Evolutionary conservation across 2,113 vertebrate genomes (phyloP).

Genomic region (Phylloscopus whistleri): DNA sequence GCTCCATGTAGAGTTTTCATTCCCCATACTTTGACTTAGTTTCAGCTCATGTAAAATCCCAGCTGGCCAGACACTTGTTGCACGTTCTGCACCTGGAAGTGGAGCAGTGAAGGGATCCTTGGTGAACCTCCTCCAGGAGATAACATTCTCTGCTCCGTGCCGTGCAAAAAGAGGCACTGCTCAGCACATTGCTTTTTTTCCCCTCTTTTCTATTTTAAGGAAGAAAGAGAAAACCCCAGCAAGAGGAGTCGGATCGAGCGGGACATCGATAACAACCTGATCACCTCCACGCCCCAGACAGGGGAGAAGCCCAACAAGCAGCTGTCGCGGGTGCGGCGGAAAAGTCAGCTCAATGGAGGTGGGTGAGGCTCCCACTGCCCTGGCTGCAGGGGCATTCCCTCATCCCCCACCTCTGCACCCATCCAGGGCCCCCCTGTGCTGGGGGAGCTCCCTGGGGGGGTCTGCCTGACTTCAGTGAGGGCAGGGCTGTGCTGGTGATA

Average conservation of each 20-base stretch:
- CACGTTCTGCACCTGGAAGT: not conserved
- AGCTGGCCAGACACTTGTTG: not conserved
- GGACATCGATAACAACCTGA: constrained; percentile 90
- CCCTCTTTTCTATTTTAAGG: constrained; percentile 72
- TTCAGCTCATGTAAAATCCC: not conserved
- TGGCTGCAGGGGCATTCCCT: too few species aligned
- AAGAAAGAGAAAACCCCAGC: constrained; percentile 88
- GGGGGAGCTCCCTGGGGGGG: rapidly evolving
- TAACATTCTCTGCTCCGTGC: not conserved
- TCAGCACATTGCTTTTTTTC: constrained; percentile 13
- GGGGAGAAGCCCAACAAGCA: constrained; percentile 81
- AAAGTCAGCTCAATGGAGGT: constrained; percentile 91
- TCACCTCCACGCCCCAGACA: constrained; percentile 86
- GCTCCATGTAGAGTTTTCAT: not conserved
- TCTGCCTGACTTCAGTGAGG: not conserved
- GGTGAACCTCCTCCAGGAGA: not conserved
- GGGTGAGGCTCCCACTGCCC: constrained; percentile 53
- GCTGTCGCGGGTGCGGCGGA: constrained; percentile 82
- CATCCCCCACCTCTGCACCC: not conserved
- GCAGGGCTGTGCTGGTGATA: not conserved
- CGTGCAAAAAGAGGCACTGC: not conserved
- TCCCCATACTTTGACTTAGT: not conserved
- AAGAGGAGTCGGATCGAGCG: constrained; percentile 89
- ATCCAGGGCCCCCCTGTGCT: rapidly evolving
- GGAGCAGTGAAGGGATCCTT: not conserved